These are phyloP conservation scores for Alauda arvensis DNA, from an alignment of 2,797 vertebrate species.

Conservation along the genomic window DNA sequence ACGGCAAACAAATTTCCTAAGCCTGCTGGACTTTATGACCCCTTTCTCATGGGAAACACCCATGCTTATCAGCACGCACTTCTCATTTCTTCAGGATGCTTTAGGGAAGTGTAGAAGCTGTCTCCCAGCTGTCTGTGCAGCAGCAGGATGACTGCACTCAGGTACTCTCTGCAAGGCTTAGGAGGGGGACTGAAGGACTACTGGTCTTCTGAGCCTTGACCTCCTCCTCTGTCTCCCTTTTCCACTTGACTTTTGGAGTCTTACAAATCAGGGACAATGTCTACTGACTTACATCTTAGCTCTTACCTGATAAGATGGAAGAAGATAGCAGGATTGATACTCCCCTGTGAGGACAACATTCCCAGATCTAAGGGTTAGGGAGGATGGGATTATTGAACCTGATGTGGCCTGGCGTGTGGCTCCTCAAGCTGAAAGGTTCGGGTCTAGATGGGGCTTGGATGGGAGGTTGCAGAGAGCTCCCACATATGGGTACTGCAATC, in stretches of 20 bases:
- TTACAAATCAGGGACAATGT: not conserved
- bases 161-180: not conserved
- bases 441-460: not conserved
- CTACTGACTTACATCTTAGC: fast-evolving
- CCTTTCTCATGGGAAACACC: not conserved
- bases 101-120: not conserved
- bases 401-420: not conserved
- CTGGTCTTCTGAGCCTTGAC: not conserved
- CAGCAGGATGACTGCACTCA: not conserved
- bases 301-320: not conserved
- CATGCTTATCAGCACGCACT: not conserved
- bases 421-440: not conserved
- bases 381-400: not conserved
- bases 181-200: not conserved
- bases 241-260: not conserved
- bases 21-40: not conserved
- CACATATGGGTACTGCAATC: not conserved
- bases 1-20: not conserved
- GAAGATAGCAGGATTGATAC: not conserved
- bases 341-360: not conserved
- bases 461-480: not conserved
- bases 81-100: not conserved
- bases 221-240: not conserved
- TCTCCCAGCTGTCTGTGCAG: not conserved
- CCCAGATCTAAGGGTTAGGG: not conserved